Base-by-base conservation (phyloP, 1,140 invertebrate species). In the Plutomurus gul region DNA sequence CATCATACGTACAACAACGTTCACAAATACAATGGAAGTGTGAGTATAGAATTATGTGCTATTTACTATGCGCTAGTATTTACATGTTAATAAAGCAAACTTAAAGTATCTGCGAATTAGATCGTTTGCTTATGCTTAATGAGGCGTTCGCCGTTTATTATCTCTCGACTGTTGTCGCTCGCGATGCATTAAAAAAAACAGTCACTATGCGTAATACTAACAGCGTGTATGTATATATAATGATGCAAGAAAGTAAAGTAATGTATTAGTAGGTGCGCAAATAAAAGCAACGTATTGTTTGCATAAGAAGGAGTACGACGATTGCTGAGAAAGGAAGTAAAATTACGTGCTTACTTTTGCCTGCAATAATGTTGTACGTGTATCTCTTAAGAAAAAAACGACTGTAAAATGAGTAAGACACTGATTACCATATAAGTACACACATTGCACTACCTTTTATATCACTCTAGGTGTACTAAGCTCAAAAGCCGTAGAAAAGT, bases 231-330 rank as follows among this genome's bases (percentile, higher is more conserved):
- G 6, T 0, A 25, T 51, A 51, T n/a, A 25, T 51, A 51, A n/a
- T n/a, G n/a, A n/a, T n/a, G n/a, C n/a, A n/a, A n/a, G n/a, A n/a
- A n/a, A n/a, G n/a, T n/a, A n/a, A n/a, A n/a, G 3, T 22, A 56
- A 56, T 56, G 7, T n/a, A 65, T n/a, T n/a, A 65, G 56, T 65
- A 65, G 30, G 30, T 65, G 56, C 30, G 56, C 56, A 65, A 65
- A 65, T 65, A 65, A 65, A n/a, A 65, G 27, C 36, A 65, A 65
- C 16, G 4, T 30, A 33, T 33, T 65, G 56, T 65, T 13, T 65
- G 36, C 30, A 30, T 30, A 65, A 36, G 56, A 30, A 65, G 56
- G 56, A 65, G 56, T 30, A 65, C 8, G 10, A 3, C 1, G 22
- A n/a, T 36, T 4, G 18, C 16, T 7, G 27, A 65, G 39, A 65